Evolutionary conservation across 2,113 vertebrate genomes (phyloP), one percentile per base, ranked within the genome.

Genomic region (Callipepla squamata): DNA sequence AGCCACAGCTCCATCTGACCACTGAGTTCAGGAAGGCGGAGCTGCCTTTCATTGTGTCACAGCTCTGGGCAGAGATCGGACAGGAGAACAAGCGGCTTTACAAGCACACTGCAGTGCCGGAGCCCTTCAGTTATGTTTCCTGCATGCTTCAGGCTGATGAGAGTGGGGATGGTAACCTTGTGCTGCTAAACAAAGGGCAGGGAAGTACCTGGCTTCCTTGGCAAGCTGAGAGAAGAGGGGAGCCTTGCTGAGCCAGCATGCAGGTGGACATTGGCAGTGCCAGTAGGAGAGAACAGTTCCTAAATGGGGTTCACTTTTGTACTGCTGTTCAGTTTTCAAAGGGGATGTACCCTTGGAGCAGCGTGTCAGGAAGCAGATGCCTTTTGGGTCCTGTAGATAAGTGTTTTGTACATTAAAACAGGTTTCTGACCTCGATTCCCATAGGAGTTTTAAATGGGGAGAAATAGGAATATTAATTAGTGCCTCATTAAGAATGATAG

Each of bases 341-440:
- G 80, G 61, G 42, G 19, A 5, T 58, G 15, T n/a, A 17, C 11
- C 44, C 26, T 3, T 45, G 58, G 50, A 59, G 67, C 63, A 40
- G 23, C 22, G 38, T 59, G 55, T 57, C 75, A 55, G 25, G 21
- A 53, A 55, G 34, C 23, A 18, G 48, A 12, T 61, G 53, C 19
- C 16, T 61, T 53, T 75, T 92, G 62, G n/a, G 50, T 57, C 22
- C 42, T 55, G 59, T 73, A 2, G 4, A 53, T 65, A 79, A 78
- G 20, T 62, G 55, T 74, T 83, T 45, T 61, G 57, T 66, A 65
- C 2, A 3, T 80, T 81, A 84, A 96, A 89, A 51, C 69, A 85
- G 76, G 82, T 91, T 96, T 93, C 93, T 95, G 93, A 96, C 95
- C 95, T 97, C 70, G 80, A 95, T 97, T 97, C 96, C 96, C 94